A percentile compares a stretch with the other conserved stretches of the same genome.
Conservation (phyloP, 1,140 invertebrate species). For the Halesus radiatus region DNA sequence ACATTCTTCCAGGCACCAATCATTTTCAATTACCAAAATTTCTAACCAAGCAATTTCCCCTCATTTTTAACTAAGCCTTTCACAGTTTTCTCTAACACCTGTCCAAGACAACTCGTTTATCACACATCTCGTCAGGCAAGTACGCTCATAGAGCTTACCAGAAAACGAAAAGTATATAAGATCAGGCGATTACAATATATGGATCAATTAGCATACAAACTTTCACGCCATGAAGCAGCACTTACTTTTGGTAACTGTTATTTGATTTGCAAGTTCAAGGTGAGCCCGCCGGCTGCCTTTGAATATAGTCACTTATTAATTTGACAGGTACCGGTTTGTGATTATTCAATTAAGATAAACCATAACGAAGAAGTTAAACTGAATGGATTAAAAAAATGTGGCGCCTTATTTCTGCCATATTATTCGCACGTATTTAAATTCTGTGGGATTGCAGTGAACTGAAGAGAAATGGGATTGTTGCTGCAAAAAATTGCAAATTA, state of each 20-base stretch:
- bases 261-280: constrained; percentile 26
- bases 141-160: not conserved
- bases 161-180: constrained; percentile 10
- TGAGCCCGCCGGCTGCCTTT: constrained; percentile 6
- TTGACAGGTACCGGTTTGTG: not conserved
- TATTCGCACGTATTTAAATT: not conserved
- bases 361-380: too few species aligned
- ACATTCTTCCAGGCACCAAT: too few species aligned
- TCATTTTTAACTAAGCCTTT: too few species aligned
- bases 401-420: too few species aligned
- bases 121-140: too few species aligned
- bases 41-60: too few species aligned
- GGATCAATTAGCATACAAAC: not conserved
- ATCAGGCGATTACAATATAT: not conserved
- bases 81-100: too few species aligned
- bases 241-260: not conserved
- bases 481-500: too few species aligned
- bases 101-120: too few species aligned
- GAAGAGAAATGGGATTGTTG: not conserved
- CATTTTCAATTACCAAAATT: too few species aligned
- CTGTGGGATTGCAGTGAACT: constrained; percentile 1
- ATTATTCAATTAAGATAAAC: too few species aligned
- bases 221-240: not conserved
- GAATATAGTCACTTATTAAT: not conserved
- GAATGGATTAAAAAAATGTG: too few species aligned